These are phyloP conservation scores for Teleopsis dalmanni DNA, from an alignment of 1,140 invertebrate species.

Conservation along the genomic window DNA sequence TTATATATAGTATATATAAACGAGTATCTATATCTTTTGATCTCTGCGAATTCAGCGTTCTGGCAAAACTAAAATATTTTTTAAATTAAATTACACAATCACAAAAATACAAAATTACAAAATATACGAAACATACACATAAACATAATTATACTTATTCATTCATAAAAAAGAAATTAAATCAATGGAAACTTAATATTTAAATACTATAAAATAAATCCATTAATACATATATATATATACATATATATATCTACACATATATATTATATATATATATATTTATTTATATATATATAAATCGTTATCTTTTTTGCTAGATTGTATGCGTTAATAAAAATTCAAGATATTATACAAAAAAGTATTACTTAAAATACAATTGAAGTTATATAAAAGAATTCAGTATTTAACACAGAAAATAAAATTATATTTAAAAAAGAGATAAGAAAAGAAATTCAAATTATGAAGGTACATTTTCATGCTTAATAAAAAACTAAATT, in stretches of 20 bases:
- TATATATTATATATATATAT: slow-evolving; percentile 5
- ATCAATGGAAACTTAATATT: not conserved
- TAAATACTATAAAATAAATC: not conserved
- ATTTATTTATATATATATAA: not conserved
- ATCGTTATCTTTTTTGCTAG: too few species aligned
- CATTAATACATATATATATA: not conserved
- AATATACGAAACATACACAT: not conserved
- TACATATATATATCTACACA: not conserved
- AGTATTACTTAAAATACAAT: not conserved
- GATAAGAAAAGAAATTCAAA: not conserved
- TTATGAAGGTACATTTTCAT: not conserved
- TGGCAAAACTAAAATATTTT: not conserved
- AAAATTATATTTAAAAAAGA: not conserved
- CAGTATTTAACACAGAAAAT: too few species aligned
- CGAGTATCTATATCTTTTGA: too few species aligned
- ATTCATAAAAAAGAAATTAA: slow-evolving; percentile 2
- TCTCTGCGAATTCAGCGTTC: not conserved
- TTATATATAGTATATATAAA: too few species aligned
- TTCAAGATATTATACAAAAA: not conserved
- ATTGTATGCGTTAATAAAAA: not conserved
- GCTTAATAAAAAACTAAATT: not conserved
- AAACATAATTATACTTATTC: not conserved
- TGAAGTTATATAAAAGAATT: too few species aligned
- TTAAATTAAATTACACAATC: not conserved
- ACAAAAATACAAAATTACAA: not conserved